Conservation (phyloP, 2,797 vertebrate species). For the Argyrosomus regius region DNA sequence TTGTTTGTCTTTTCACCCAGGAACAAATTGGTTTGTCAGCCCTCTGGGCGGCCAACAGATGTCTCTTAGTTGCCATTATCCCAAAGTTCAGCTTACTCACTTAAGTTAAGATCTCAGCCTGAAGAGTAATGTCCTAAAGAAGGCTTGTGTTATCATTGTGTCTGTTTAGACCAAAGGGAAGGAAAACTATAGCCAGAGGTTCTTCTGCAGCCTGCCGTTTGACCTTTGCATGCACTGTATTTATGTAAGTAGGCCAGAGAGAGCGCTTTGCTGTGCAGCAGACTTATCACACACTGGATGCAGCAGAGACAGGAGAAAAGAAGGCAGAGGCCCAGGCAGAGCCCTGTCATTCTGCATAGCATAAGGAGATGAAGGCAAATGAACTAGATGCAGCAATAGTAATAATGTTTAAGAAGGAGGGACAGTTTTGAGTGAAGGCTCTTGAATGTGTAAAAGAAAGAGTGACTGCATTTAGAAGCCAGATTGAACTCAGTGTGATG, state of each 20-base stretch:
- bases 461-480: too few relatives aligned
- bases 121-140: background rate
- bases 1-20: conserved; percentile 29
- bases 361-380: background rate
- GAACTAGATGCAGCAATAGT: background rate
- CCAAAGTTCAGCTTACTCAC: background rate
- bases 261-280: conserved; percentile 29
- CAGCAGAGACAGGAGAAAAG: conserved; percentile 30
- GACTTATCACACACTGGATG: conserved; percentile 15
- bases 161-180: conserved; percentile 15
- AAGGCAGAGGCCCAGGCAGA: conserved; percentile 9
- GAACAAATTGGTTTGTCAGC: conserved; percentile 15
- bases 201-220: conserved; percentile 14
- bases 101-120: background rate
- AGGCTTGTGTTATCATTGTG: background rate
- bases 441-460: background rate
- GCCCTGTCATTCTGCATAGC: background rate
- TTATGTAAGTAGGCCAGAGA: conserved; percentile 55
- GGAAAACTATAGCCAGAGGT: conserved; percentile 32
- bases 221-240: conserved; percentile 47
- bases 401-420: background rate
- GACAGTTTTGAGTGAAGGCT: background rate
- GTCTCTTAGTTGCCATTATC: conserved; percentile 19
- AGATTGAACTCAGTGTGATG: too few relatives aligned
- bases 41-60: conserved; percentile 35